phyloP scores from a whole-genome alignment of 2,797 vertebrate species.

The Acomys russatus region DNA sequence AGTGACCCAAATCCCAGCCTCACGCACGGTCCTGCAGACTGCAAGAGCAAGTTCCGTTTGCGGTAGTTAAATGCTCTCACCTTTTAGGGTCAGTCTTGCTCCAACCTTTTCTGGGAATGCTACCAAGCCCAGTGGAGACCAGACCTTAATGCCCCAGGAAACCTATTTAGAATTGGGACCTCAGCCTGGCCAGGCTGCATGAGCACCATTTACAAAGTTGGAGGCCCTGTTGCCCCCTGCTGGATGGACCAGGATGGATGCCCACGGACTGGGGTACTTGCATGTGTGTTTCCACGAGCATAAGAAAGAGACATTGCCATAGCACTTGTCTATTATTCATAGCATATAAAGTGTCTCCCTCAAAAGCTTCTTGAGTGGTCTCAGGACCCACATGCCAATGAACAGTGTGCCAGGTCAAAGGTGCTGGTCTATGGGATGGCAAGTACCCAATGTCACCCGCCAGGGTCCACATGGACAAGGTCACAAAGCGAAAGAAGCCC shows the following conservation, averaged over 20 bases:
- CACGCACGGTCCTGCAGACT: not conserved
- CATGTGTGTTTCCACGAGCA: accelerated
- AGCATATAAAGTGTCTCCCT: not conserved
- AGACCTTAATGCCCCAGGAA: not conserved
- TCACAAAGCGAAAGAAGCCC: not conserved
- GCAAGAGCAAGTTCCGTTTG: no score
- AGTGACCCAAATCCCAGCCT: not conserved
- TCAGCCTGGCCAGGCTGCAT: accelerated
- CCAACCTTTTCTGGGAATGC: not conserved
- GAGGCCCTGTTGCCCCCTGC: conserved; percentile 74
- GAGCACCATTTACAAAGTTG: not conserved
- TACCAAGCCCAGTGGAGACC: accelerated
- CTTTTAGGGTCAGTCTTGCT: not conserved
- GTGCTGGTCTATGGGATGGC: not conserved
- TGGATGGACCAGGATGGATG: conserved; percentile 57
- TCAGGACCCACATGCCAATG: not conserved
- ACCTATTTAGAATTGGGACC: not conserved
- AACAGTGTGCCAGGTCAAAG: not conserved
- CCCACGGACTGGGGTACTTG: not conserved
- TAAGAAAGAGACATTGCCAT: accelerated
- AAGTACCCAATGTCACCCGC: not conserved
- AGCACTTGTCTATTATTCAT: accelerated
- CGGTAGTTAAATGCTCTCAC: not conserved
- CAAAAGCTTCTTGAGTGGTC: not conserved
- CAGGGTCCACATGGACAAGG: not conserved